Conservation (phyloP, 2,797 vertebrate genomes). For the Trichosurus vulpecula region DNA sequence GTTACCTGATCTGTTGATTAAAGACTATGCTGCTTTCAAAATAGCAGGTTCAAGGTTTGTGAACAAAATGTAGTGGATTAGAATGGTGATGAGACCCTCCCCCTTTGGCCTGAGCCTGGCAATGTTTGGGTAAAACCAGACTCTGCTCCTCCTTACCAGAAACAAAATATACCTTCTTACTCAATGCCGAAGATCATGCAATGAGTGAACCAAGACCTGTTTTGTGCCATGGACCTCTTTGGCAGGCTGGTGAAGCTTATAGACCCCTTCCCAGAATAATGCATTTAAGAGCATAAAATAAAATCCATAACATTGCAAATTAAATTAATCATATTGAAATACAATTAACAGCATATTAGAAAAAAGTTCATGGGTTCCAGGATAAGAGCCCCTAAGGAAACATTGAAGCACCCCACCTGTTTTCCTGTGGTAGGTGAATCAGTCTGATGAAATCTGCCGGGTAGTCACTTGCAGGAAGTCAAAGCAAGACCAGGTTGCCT, state of each 20-base stretch:
- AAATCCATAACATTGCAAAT: not conserved
- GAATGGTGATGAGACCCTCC: not conserved
- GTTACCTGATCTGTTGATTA: not conserved
- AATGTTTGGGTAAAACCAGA: not conserved
- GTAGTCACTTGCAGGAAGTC: not conserved
- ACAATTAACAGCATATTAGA: not conserved
- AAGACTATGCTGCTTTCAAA: not conserved
- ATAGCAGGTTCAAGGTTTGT: not conserved
- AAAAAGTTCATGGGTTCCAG: not conserved
- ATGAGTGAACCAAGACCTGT: not conserved
- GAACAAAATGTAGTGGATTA: not conserved
- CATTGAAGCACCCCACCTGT: constrained; percentile 42
- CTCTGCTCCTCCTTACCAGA: not conserved
- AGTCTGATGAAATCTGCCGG: fast-evolving
- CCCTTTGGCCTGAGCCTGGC: not conserved
- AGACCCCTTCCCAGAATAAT: not conserved
- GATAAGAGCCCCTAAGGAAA: not conserved
- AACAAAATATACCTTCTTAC: not conserved
- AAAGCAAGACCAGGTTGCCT: fast-evolving
- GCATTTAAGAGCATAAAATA: not conserved
- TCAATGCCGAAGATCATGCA: not conserved
- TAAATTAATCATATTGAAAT: not conserved
- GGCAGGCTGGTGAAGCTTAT: not conserved
- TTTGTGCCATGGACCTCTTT: not conserved
- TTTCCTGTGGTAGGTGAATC: not conserved